Conservation (phyloP, 2,113 vertebrate species). For the Meles meles region DNA sequence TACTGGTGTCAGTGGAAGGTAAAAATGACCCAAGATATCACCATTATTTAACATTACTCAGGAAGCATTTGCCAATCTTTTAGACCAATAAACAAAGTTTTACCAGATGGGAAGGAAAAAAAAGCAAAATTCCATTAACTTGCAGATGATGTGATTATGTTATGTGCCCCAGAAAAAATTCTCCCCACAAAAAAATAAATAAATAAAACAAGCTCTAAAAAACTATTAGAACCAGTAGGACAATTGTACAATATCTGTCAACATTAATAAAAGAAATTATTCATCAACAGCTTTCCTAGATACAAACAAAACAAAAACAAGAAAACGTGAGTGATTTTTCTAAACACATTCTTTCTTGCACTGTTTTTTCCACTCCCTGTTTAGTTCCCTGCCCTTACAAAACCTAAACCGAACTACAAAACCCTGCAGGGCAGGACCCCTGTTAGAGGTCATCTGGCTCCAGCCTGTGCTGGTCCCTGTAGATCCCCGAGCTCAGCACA, state of each 20-base stretch:
- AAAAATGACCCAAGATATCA: background rate
- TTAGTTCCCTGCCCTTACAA: background rate
- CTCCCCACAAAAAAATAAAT: background rate
- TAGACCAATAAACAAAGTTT: background rate
- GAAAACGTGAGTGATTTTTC: background rate
- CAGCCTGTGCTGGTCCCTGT: background rate
- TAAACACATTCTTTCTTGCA: background rate
- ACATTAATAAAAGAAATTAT: constrained; percentile 10
- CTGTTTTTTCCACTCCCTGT: background rate
- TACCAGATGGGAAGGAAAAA: constrained; percentile 8
- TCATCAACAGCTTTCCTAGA: background rate
- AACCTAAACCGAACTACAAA: background rate
- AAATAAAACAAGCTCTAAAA: constrained; percentile 29
- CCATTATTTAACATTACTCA: background rate
- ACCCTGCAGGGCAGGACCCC: background rate
- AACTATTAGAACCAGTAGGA: constrained; percentile 11
- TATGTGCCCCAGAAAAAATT: constrained; percentile 25
- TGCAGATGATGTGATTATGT: constrained; percentile 49
- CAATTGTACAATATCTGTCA: background rate
- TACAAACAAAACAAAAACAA: background rate
- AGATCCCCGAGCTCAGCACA: background rate
- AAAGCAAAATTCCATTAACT: constrained; percentile 49
- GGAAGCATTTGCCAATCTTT: background rate
- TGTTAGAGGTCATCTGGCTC: background rate
- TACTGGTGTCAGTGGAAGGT: background rate